Evolutionary conservation across 2,888 invertebrate species (phyloP).

Genomic region (Nemotelus pantherinus): DNA sequence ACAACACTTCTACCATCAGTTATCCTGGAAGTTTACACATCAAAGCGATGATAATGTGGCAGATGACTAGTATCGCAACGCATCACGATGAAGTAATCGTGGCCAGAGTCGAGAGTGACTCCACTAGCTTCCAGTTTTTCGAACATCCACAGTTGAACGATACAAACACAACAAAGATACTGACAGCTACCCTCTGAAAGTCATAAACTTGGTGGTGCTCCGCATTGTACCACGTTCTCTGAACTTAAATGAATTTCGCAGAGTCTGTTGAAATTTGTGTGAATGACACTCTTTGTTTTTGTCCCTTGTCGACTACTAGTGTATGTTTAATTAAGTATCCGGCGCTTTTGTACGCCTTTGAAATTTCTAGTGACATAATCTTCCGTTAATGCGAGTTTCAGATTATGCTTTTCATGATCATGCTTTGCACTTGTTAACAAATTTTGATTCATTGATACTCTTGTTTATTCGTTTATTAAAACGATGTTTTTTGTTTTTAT

Average conservation of each 20-base stretch:
- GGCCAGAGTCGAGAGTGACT: conserved; percentile 3
- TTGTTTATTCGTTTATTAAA: neutral
- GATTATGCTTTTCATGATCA: conserved; percentile 15
- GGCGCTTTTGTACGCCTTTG: conserved; percentile 37
- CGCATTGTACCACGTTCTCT: neutral
- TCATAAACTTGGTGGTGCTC: conserved; percentile 4
- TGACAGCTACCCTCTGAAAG: neutral
- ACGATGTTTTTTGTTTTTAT: too few species aligned
- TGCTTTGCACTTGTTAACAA: neutral
- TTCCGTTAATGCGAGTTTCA: conserved; percentile 27
- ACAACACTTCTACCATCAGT: neutral
- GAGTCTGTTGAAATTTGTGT: conserved; percentile 21
- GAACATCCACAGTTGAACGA: too few species aligned
- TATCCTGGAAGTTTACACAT: conserved; percentile 8
- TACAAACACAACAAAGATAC: neutral
- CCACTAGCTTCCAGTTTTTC: neutral
- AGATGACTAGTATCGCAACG: conserved; percentile 2
- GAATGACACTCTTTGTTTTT: conserved; percentile 35
- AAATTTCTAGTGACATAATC: conserved; percentile 31
- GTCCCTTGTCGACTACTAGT: conserved; percentile 25
- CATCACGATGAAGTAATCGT: conserved; percentile 1
- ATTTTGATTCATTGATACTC: neutral
- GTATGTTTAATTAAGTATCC: conserved; percentile 44
- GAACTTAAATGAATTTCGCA: conserved; percentile 19
- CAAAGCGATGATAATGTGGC: conserved; percentile 13